Conservation (phyloP, 2,888 invertebrate genomes). For the Gastracanthus pulcherrimus region DNA sequence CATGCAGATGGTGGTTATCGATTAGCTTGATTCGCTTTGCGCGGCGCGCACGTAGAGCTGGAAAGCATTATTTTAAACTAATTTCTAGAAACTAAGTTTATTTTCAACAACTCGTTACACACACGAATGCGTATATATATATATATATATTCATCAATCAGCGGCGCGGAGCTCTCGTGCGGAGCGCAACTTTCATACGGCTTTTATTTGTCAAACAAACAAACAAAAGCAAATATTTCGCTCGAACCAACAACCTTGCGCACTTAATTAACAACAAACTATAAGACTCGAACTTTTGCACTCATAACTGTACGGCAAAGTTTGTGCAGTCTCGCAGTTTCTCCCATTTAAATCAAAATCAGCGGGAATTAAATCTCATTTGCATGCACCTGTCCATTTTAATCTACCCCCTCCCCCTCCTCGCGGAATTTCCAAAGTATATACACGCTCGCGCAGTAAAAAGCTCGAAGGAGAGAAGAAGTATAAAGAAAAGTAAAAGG, state of each 20-base stretch:
- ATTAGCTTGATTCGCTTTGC: neutral
- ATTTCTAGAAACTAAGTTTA: neutral
- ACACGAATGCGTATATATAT: neutral
- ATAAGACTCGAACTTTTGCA: neutral
- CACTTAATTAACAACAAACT: neutral
- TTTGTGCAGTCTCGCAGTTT: neutral
- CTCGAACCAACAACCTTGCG: neutral
- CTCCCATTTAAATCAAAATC: neutral
- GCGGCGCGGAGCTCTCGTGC: neutral
- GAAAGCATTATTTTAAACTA: neutral
- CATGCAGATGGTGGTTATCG: too few species aligned
- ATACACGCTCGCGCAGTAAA: neutral
- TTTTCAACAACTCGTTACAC: neutral
- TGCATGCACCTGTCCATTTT: neutral
- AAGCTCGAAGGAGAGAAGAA: neutral
- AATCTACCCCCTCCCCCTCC: neutral
- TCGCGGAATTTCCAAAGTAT: slow-evolving; percentile 13
- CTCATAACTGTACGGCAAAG: neutral
- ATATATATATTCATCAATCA: neutral
- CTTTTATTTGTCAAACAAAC: neutral
- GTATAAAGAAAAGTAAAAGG: neutral
- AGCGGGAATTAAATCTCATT: neutral
- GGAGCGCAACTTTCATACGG: neutral
- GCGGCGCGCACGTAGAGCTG: neutral
- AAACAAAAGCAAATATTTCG: neutral